Evolutionary conservation across 2,113 vertebrate genomes (phyloP).

Genomic region (Amblyornis subalaris): DNA sequence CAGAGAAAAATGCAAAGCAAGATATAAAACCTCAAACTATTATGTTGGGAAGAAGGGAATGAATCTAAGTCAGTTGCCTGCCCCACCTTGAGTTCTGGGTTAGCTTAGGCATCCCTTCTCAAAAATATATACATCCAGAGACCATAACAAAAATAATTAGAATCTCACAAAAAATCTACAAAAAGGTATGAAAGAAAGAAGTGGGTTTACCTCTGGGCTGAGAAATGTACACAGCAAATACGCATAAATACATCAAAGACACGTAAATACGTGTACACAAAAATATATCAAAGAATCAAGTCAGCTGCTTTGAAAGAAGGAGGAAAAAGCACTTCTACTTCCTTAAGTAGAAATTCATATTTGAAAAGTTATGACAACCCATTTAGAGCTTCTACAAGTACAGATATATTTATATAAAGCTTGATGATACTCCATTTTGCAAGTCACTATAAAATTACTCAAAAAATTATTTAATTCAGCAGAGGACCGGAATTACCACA

Average conservation of each 20-base stretch:
- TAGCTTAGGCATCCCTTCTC: not conserved
- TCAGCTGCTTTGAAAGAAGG: not conserved
- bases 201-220: not conserved
- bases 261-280: not conserved
- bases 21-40: not conserved
- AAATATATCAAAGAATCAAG: not conserved
- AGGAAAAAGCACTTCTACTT: not conserved
- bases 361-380: not conserved
- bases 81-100: not conserved
- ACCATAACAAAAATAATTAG: not conserved
- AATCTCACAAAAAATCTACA: not conserved
- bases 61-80: not conserved
- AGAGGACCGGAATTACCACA: not conserved
- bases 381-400: not conserved
- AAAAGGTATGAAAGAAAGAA: not conserved
- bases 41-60: not conserved
- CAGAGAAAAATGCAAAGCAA: not conserved
- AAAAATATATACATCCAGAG: not conserved
- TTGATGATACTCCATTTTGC: not conserved
- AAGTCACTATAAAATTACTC: not conserved
- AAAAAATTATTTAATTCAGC: not conserved
- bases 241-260: too few relatives aligned
- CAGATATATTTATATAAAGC: not conserved
- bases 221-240: not conserved
- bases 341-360: not conserved